phyloP scores from a whole-genome alignment of 2,113 vertebrate genomes.

The Cryptotis parvus region DNA sequence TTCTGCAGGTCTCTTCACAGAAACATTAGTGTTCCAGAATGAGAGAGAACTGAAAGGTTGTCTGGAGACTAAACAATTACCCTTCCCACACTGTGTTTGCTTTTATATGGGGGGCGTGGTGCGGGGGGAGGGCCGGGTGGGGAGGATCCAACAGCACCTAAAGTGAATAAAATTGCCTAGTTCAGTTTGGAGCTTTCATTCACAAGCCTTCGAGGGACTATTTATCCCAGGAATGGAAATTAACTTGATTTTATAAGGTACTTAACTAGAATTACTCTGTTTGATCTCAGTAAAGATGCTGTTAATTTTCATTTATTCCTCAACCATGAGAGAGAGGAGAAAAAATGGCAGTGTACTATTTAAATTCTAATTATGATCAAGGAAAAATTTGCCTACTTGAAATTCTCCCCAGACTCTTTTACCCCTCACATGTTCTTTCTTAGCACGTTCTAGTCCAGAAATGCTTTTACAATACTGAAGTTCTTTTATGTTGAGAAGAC shows the following conservation, averaged over 20 bases:
- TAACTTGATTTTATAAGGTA: constrained; percentile 72
- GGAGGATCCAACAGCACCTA: not conserved
- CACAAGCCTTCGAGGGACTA: constrained; percentile 49
- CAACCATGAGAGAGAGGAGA: constrained; percentile 15
- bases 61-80: constrained; percentile 56
- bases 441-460: not conserved
- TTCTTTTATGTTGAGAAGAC: constrained; percentile 45
- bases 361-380: constrained; percentile 69
- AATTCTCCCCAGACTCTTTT: constrained; percentile 4
- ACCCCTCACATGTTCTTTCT: not conserved
- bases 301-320: constrained; percentile 76
- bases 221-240: constrained; percentile 70
- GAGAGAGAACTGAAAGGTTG: not conserved
- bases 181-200: constrained; percentile 47
- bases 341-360: constrained; percentile 56
- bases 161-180: constrained; percentile 52
- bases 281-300: constrained; percentile 66
- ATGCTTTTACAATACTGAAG: constrained; percentile 44
- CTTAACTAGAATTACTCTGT: constrained; percentile 66
- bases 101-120: constrained; percentile 25
- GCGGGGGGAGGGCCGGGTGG: too few species aligned
- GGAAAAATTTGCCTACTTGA: constrained; percentile 66
- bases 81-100: not conserved
- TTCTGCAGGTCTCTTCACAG: not conserved
- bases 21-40: not conserved